Percentiles rank a stretch among this genome's conserved stretches.
Conservation (phyloP, 2,888 invertebrate species). For the Acholoe squamosa region DNA sequence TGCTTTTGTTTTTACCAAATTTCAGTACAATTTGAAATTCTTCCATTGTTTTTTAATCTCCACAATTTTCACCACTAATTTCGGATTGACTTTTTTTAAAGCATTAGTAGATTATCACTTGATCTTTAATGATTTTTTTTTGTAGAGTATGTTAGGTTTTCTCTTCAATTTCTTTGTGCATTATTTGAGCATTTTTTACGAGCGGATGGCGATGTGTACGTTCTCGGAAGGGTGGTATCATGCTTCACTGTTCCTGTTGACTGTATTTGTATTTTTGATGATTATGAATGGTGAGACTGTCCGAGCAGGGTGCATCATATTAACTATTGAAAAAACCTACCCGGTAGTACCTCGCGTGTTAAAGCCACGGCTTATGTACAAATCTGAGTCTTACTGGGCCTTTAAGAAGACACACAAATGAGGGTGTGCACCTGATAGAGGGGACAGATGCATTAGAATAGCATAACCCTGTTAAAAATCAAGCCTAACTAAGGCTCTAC, state of each 20-base stretch:
- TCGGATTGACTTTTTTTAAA: background rate
- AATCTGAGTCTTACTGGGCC: too few relatives aligned
- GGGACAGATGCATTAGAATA: too few relatives aligned
- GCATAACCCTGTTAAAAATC: too few relatives aligned
- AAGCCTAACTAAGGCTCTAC: too few relatives aligned
- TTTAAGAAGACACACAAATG: too few relatives aligned
- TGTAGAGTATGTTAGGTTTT: background rate
- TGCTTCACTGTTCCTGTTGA: background rate
- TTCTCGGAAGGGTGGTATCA: conserved; percentile 19
- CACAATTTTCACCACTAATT: background rate
- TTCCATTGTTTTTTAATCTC: background rate
- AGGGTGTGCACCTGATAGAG: too few relatives aligned
- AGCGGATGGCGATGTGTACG: background rate
- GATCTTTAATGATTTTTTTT: background rate
- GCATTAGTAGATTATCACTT: background rate
- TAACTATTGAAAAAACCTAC: too few relatives aligned
- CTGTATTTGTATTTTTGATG: background rate
- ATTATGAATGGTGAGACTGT: too few relatives aligned
- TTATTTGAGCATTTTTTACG: conserved; percentile 21
- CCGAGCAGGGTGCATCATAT: too few relatives aligned
- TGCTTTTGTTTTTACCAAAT: background rate
- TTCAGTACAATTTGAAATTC: background rate
- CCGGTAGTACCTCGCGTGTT: too few relatives aligned
- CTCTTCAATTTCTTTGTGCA: background rate
- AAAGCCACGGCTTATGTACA: too few relatives aligned